Percentiles rank a stretch among this genome's conserved stretches.
Conservation (phyloP, 2,797 vertebrate genomes). For the Anas capensis region DNA sequence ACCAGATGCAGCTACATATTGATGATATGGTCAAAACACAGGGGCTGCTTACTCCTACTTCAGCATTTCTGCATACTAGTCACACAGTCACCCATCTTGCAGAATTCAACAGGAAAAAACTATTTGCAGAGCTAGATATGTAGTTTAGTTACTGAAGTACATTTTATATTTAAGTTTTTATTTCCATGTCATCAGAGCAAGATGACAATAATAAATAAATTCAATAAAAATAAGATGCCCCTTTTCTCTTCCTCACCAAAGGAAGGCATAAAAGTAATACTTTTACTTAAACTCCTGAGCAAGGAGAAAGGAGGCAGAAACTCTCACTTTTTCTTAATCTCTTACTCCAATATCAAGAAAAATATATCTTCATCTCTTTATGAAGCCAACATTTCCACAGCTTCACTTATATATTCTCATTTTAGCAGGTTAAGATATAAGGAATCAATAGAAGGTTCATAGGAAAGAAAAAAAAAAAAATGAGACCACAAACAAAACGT, state of each 20-base stretch:
- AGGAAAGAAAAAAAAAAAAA: not conserved
- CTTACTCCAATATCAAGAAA: not conserved
- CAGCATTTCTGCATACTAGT: not conserved
- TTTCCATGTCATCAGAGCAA: not conserved
- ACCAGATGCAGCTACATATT: not conserved
- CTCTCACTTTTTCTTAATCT: not conserved
- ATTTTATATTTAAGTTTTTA: not conserved
- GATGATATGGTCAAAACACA: accelerated
- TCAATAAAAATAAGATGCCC: not conserved
- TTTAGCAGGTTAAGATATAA: not conserved
- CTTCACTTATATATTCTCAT: not conserved
- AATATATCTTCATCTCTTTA: not conserved
- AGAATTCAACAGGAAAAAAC: not conserved
- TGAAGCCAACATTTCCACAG: not conserved
- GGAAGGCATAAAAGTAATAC: not conserved
- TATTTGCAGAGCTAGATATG: not conserved
- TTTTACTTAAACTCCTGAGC: not conserved
- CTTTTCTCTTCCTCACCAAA: not conserved
- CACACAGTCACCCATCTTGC: not conserved
- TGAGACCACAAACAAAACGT: not conserved
- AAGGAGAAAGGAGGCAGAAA: not conserved
- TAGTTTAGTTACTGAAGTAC: not conserved
- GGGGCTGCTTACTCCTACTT: not conserved
- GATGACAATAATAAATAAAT: not conserved
- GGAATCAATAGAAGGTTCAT: not conserved